phyloP scores from a whole-genome alignment of 2,113 vertebrate genomes.

The Nothocercus julius region DNA sequence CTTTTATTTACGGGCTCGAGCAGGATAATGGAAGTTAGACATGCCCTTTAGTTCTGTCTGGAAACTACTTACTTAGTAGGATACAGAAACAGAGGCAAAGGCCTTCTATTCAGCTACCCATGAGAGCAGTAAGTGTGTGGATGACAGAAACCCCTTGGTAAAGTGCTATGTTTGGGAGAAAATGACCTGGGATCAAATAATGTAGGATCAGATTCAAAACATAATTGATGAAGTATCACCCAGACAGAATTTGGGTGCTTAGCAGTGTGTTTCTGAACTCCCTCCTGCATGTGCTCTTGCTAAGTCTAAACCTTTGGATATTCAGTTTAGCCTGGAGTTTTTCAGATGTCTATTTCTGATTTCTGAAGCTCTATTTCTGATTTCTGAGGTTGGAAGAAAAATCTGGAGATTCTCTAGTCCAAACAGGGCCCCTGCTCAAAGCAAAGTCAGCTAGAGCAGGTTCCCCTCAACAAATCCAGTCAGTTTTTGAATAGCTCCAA shows the following conservation, averaged over 20 bases:
- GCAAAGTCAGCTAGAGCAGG: fast-evolving
- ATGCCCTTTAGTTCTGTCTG: background rate
- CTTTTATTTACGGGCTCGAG: background rate
- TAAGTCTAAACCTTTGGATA: background rate
- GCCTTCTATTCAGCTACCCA: background rate
- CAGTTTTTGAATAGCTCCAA: background rate
- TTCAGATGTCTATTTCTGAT: background rate
- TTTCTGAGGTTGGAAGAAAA: background rate
- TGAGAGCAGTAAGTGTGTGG: background rate
- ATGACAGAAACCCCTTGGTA: background rate
- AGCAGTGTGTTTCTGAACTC: background rate
- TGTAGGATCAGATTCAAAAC: background rate
- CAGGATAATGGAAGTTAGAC: background rate
- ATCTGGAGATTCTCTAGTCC: background rate
- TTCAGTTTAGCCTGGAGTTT: background rate
- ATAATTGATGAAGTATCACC: background rate
- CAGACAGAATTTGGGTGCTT: background rate
- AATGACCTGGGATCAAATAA: background rate
- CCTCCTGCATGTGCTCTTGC: background rate
- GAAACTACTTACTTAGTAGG: background rate
- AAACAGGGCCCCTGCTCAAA: background rate
- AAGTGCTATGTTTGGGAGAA: background rate
- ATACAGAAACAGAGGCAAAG: background rate
- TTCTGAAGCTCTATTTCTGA: background rate
- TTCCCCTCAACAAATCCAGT: background rate